Conservation (phyloP, 2,797 vertebrate genomes). For the Esox masquinongy region DNA sequence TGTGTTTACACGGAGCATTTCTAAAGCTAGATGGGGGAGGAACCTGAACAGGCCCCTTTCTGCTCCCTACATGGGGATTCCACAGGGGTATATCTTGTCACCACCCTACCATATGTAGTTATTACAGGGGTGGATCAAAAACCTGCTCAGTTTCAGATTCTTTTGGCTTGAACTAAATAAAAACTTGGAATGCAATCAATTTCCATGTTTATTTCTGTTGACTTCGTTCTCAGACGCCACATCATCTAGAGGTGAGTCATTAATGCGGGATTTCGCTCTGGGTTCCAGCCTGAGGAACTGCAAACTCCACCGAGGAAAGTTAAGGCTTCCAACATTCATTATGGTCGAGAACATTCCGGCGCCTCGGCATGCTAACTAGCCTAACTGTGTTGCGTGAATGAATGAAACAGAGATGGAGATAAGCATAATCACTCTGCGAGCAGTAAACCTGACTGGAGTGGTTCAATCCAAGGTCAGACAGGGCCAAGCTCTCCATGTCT, state of each 20-base stretch:
- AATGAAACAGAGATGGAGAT: background rate
- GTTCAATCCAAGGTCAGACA: no score
- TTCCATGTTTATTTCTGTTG: background rate
- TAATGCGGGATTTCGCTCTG: background rate
- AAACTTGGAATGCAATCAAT: background rate
- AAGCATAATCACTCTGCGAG: background rate
- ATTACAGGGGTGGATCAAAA: background rate
- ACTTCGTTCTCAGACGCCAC: background rate
- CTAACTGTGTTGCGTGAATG: background rate
- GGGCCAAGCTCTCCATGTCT: no score
- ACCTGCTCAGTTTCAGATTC: background rate
- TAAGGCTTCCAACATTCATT: background rate
- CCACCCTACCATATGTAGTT: background rate
- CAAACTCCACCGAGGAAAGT: background rate
- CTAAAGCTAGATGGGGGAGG: conserved; percentile 33
- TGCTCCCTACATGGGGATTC: conserved; percentile 16
- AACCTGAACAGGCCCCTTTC: conserved; percentile 17
- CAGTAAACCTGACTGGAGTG: no score
- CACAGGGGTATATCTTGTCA: conserved; percentile 13
- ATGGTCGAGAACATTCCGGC: background rate
- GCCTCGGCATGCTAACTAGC: background rate
- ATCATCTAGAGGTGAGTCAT: background rate
- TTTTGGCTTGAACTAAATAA: conserved; percentile 4
- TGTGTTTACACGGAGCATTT: conserved; percentile 41
- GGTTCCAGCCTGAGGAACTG: conserved; percentile 7